Conservation (phyloP, 2,113 vertebrate species). For the Actenoides hombroni region DNA sequence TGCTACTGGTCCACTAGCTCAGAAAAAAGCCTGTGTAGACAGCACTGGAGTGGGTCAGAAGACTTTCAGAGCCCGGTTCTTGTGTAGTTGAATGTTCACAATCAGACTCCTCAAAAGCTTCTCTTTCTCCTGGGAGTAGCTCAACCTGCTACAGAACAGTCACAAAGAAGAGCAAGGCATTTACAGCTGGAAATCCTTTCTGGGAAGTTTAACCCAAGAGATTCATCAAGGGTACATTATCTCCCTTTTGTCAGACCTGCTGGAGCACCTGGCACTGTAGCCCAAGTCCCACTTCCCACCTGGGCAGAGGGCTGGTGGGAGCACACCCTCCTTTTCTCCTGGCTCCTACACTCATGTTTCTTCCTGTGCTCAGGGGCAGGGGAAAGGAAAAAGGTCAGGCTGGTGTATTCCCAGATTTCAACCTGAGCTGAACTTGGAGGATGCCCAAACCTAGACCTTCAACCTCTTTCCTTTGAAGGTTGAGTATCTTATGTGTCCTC, state of each 20-base stretch:
- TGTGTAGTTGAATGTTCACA: background rate
- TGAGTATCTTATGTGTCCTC: background rate
- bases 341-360: background rate
- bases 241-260: background rate
- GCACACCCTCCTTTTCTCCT: background rate
- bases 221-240: background rate
- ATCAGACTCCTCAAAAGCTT: background rate
- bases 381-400: background rate
- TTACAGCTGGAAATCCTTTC: background rate
- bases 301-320: background rate
- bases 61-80: background rate
- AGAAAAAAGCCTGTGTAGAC: background rate
- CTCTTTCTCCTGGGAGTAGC: background rate
- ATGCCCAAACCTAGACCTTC: background rate
- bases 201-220: background rate
- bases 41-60: background rate
- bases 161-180: background rate
- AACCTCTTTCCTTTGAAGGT: background rate
- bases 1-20: background rate
- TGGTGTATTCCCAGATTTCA: background rate
- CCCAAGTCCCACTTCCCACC: background rate
- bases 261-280: background rate
- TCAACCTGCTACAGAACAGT: background rate
- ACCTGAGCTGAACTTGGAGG: background rate
- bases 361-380: background rate